These are phyloP conservation scores for Struthio camelus DNA, from an alignment of 2,113 vertebrate species.

Conservation along the genomic window DNA sequence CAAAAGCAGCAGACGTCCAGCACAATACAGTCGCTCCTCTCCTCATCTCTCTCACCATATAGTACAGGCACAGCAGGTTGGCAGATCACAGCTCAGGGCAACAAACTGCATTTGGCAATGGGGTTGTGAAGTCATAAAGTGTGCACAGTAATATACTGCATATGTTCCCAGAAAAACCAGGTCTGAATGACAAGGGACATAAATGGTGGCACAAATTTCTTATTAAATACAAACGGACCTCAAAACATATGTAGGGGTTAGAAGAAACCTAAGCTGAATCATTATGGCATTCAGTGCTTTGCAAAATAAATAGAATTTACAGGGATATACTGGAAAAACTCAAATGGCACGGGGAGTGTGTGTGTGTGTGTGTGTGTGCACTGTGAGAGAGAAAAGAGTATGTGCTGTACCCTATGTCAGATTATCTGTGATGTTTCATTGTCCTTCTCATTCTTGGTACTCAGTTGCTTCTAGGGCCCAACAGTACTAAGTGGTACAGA, in stretches of 20 bases:
- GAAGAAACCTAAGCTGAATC: not conserved
- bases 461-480: not conserved
- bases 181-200: fast-evolving
- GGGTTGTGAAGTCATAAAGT: fast-evolving
- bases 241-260: not conserved
- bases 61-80: not conserved
- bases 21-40: not conserved
- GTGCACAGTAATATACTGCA: fast-evolving
- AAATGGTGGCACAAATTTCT: not conserved
- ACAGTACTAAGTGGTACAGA: not conserved
- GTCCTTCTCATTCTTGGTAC: not conserved
- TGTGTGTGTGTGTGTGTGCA: not conserved
- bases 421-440: not conserved
- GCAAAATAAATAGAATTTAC: not conserved
- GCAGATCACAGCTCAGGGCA: not conserved
- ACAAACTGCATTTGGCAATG: not conserved
- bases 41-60: not conserved
- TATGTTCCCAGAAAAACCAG: fast-evolving
- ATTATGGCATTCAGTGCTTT: not conserved
- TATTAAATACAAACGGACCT: not conserved
- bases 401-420: not conserved
- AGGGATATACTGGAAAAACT: not conserved
- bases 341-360: not conserved
- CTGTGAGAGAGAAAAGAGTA: not conserved
- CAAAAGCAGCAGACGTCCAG: not conserved